Base-by-base conservation (phyloP, 1,140 invertebrate species). In the Samia ricini region DNA sequence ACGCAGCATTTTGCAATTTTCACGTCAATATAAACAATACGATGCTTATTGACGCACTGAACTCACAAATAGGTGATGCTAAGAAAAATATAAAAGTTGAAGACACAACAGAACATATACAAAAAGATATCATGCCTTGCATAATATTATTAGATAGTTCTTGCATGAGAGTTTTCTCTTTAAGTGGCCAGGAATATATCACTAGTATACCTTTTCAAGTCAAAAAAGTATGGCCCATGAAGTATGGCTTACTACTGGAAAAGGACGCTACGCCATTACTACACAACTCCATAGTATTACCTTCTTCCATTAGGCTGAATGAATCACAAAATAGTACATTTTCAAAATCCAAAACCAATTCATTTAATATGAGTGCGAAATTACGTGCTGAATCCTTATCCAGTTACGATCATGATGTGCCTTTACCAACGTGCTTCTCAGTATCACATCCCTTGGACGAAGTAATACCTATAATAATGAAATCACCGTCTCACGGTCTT, bases 401-500 rank as follows among this genome's bases (percentile, higher is more conserved):
- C n/a, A 85, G 74, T 0, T 86, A 74, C 51, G 88, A 90, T 23
- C 74, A 79, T 4, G 89, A 91, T 49, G 79, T 83, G 55, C 77
- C 81, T 2, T 81, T 95, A 71, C 94, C 95, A 0, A 93, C 93
- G 1, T 91, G 96, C 50, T 98, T 96, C 88, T 97, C 96, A 26
- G 88, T 98, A 68, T 92, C 95, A 20, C 96, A 98, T 92, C 97
- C 97, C 1, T 89, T 98, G 26, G 95, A 98, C 90, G 97, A 98
- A 90, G 95, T 98, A 26, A 94, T 94, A 59, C 97, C 97, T 4
- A 93, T 98, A 26, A 90, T 97, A 5, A 93, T 95, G 36, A 96
- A 95, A 76, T 86, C 88, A 2, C 77, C 88, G 2, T 63, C 85
- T 0, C 93, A 93, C 72, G 92, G 93, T 74, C 85, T 84, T 10